Evolutionary conservation across 1,140 invertebrate species (phyloP).

Genomic region (Pseudachorutes palmiensis): DNA sequence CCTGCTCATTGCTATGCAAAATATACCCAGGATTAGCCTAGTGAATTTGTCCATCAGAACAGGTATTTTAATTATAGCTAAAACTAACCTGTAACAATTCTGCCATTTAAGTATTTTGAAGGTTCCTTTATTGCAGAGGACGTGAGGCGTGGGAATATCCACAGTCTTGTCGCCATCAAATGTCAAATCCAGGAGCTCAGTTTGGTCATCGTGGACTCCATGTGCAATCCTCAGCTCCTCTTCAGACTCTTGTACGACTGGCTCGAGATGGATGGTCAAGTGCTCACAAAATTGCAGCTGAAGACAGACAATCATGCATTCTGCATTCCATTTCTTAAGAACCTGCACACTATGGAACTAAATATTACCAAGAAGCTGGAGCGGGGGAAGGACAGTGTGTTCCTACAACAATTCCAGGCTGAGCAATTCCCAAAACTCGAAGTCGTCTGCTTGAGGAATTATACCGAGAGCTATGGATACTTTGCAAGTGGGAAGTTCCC

Average conservation of each 20-base stretch:
- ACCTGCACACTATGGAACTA: background rate
- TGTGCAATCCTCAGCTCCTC: background rate
- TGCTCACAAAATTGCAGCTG: background rate
- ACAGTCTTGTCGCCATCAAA: constrained; percentile 1
- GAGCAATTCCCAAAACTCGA: background rate
- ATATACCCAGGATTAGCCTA: constrained; percentile 1
- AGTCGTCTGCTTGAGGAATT: background rate
- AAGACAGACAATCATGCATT: background rate
- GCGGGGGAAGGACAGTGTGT: background rate
- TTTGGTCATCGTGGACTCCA: background rate
- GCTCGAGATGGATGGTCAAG: background rate
- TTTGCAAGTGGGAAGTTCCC: background rate
- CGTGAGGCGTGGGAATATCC: background rate
- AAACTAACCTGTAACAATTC: background rate
- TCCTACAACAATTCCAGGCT: background rate
- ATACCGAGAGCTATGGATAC: background rate
- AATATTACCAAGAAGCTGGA: background rate
- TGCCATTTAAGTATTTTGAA: background rate
- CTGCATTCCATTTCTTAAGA: background rate
- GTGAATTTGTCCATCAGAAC: background rate
- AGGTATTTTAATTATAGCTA: background rate
- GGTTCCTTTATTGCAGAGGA: background rate
- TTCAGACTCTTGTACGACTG: background rate
- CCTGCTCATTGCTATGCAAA: background rate
- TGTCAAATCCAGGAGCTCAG: constrained; percentile 1